Conservation (phyloP, 2,888 invertebrate species). For the Exephanes ischioxanthus region DNA sequence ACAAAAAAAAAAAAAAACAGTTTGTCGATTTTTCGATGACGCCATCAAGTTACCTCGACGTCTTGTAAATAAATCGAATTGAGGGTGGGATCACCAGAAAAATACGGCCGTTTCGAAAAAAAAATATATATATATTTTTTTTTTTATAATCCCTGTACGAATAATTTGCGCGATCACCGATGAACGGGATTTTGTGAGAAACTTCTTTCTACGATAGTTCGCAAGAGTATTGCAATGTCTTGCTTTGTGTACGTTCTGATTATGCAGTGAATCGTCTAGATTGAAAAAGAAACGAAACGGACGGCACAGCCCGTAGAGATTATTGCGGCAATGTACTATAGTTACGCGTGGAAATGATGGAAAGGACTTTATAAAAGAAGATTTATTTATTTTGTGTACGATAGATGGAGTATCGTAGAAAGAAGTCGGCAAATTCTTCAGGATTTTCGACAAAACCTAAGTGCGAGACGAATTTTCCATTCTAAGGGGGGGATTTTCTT, state of each 20-base stretch:
- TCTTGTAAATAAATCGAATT: slow-evolving; percentile 72
- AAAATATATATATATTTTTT: slow-evolving; percentile 5
- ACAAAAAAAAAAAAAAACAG: slow-evolving; percentile 3
- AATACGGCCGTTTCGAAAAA: slow-evolving; percentile 42
- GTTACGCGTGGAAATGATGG: neutral
- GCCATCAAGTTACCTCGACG: slow-evolving; percentile 66
- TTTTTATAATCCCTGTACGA: neutral
- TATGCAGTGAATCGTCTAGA: neutral
- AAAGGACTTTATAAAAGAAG: neutral
- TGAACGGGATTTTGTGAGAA: neutral
- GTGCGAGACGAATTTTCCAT: slow-evolving; percentile 28
- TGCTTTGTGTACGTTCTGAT: neutral
- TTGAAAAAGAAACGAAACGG: neutral
- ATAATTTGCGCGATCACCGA: neutral
- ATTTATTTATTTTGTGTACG: slow-evolving; percentile 38
- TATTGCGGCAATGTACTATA: slow-evolving; percentile 1
- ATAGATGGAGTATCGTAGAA: neutral
- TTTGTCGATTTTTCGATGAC: slow-evolving; percentile 34
- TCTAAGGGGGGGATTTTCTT: neutral
- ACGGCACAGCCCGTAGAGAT: neutral
- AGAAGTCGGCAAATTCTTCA: neutral
- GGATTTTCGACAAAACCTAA: slow-evolving; percentile 7
- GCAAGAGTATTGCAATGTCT: neutral
- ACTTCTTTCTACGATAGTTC: neutral
- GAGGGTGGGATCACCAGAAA: slow-evolving; percentile 47